Percentiles rank a stretch among this genome's conserved stretches.
These are phyloP conservation scores for Gadus macrocephalus DNA, from an alignment of 2,113 vertebrate species.

Conservation along the genomic window DNA sequence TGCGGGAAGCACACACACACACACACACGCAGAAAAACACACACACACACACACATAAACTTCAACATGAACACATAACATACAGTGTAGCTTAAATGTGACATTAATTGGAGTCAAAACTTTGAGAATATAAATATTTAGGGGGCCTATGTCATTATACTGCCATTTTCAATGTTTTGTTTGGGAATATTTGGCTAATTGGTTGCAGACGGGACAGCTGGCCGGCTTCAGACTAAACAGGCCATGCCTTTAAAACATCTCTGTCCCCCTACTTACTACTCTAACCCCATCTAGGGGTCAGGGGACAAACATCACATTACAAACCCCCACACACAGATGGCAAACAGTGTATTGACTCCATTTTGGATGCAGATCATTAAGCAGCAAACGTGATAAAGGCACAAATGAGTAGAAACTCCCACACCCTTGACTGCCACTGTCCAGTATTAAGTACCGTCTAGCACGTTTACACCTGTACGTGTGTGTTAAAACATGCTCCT, in stretches of 20 bases:
- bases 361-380: too few relatives aligned
- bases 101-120: constrained; percentile 23
- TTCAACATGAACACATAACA: background rate
- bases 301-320: background rate
- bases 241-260: background rate
- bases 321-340: background rate
- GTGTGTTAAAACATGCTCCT: too few relatives aligned
- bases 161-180: constrained; percentile 11
- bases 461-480: too few relatives aligned
- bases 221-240: background rate
- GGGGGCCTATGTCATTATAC: constrained; percentile 21
- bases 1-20: too few relatives aligned
- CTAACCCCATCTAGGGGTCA: background rate
- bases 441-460: too few relatives aligned
- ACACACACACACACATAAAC: too few relatives aligned
- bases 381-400: too few relatives aligned
- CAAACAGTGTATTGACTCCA: too few relatives aligned
- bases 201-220: constrained; percentile 25
- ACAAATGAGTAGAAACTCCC: too few relatives aligned
- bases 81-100: background rate
- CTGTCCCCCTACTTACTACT: background rate
- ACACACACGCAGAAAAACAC: too few relatives aligned
- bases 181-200: constrained; percentile 20
- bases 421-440: too few relatives aligned
- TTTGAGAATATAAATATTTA: constrained; percentile 11